Conservation (phyloP, 1,140 invertebrate species). For the Gryon sp. region DNA sequence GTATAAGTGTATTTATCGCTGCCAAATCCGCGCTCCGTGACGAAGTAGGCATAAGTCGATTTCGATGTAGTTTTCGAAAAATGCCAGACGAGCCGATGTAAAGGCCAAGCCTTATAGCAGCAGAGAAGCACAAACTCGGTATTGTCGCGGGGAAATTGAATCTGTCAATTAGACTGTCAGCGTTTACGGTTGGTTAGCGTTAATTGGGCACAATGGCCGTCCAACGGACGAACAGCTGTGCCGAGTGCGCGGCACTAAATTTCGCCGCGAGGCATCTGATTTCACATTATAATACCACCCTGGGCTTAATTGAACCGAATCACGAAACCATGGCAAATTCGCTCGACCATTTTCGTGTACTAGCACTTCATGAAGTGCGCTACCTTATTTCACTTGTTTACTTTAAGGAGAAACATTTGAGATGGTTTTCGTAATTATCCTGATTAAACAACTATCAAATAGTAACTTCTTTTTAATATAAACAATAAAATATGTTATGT, state of each 20-base stretch:
- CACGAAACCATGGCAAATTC: constrained; percentile 72
- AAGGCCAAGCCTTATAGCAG: constrained; percentile 16
- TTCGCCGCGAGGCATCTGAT: constrained; percentile 71
- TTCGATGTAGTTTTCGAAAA: constrained; percentile 71
- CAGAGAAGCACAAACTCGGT: constrained; percentile 27
- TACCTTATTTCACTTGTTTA: neutral
- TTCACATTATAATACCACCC: constrained; percentile 74
- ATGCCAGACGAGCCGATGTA: constrained; percentile 28
- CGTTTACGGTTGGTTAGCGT: constrained; percentile 78
- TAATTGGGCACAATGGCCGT: constrained; percentile 68
- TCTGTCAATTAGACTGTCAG: constrained; percentile 77
- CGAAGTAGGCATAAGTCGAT: constrained; percentile 60
- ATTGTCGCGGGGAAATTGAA: constrained; percentile 78
- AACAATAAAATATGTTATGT: no score
- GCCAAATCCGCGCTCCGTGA: constrained; percentile 48
- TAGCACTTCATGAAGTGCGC: neutral
- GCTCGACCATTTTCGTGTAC: constrained; percentile 58
- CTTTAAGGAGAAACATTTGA: constrained; percentile 3
- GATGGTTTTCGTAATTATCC: no score
- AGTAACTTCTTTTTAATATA: no score
- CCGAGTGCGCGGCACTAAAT: constrained; percentile 38
- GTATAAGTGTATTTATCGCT: neutral
- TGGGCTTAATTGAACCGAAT: constrained; percentile 72
- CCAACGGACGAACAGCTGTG: constrained; percentile 74
- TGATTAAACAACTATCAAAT: no score